Evolutionary conservation across 2,797 vertebrate genomes (phyloP).

Genomic region (Valencia hispanica): DNA sequence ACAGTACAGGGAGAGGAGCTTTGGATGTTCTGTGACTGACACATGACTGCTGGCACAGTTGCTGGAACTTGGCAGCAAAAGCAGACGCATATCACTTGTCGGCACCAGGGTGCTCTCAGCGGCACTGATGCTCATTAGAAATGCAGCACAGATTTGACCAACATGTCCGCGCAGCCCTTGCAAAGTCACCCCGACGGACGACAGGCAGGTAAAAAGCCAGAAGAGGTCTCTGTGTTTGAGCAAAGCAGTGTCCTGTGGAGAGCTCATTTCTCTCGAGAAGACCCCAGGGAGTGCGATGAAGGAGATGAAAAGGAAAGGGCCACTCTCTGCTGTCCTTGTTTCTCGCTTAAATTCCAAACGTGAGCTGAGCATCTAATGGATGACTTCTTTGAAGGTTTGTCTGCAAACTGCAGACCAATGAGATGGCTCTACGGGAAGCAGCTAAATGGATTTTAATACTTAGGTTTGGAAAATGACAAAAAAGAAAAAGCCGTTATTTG

Average conservation of each 20-base stretch:
- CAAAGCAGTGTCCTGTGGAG: slow-evolving; percentile 14
- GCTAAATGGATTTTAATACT: slow-evolving; percentile 30
- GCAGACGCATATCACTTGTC: slow-evolving; percentile 28
- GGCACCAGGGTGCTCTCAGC: slow-evolving; percentile 17
- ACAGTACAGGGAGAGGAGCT: slow-evolving; percentile 10
- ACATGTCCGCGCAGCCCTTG: slow-evolving; percentile 17
- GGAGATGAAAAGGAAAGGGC: slow-evolving; percentile 46
- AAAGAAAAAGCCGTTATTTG: background rate
- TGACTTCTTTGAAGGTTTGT: slow-evolving; percentile 31
- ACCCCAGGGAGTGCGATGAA: slow-evolving; percentile 32
- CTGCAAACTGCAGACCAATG: slow-evolving; percentile 32
- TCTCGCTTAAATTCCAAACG: slow-evolving; percentile 27
- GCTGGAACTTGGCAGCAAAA: slow-evolving; percentile 41
- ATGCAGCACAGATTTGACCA: slow-evolving; percentile 22
- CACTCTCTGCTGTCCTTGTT: slow-evolving; percentile 39
- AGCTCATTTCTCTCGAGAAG: slow-evolving; percentile 40
- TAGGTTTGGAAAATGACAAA: slow-evolving; percentile 18
- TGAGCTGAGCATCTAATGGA: slow-evolving; percentile 47
- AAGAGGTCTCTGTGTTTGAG: slow-evolving; percentile 38
- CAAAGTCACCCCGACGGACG: slow-evolving; percentile 9
- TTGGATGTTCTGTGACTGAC: slow-evolving; percentile 36
- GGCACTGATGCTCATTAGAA: slow-evolving; percentile 28
- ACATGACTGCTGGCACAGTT: slow-evolving; percentile 27
- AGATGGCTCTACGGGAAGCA: slow-evolving; percentile 25
- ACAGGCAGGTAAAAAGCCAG: slow-evolving; percentile 30